Conservation (phyloP, 2,888 invertebrate genomes). For the Drosophila paracracens region DNA sequence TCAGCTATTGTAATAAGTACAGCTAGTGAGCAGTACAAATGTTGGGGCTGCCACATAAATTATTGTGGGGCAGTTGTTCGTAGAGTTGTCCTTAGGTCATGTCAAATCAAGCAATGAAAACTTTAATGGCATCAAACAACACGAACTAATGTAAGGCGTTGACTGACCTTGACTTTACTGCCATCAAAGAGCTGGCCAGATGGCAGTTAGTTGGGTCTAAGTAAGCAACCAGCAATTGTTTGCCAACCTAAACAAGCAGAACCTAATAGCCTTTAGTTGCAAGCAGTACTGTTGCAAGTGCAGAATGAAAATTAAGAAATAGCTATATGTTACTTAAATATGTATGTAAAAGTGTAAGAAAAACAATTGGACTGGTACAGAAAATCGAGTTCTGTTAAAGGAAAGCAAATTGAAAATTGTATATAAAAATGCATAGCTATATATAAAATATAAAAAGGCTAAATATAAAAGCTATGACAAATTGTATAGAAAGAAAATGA, state of each 20-base stretch:
- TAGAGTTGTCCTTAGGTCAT: constrained; percentile 15
- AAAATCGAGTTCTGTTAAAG: background rate
- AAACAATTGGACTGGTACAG: background rate
- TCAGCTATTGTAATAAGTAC: constrained; percentile 16
- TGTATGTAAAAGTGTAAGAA: background rate
- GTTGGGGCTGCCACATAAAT: constrained; percentile 9
- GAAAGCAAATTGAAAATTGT: background rate
- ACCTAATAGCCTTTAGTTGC: background rate
- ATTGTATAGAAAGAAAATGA: background rate
- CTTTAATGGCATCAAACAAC: constrained; percentile 49
- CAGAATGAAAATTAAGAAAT: background rate
- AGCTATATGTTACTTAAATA: background rate
- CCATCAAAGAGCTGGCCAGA: constrained; percentile 15
- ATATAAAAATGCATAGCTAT: background rate
- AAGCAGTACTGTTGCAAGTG: background rate
- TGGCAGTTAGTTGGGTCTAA: constrained; percentile 16
- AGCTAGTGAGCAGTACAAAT: constrained; percentile 39
- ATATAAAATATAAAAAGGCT: background rate
- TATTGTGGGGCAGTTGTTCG: background rate
- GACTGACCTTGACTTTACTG: constrained; percentile 37
- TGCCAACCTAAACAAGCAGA: constrained; percentile 47
- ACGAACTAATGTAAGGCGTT: constrained; percentile 29
- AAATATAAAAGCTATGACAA: background rate
- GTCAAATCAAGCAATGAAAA: constrained; percentile 60
- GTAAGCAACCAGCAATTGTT: constrained; percentile 32